phyloP scores from a whole-genome alignment of 2,888 invertebrate genomes.

The Helicoverpa assulta region DNA sequence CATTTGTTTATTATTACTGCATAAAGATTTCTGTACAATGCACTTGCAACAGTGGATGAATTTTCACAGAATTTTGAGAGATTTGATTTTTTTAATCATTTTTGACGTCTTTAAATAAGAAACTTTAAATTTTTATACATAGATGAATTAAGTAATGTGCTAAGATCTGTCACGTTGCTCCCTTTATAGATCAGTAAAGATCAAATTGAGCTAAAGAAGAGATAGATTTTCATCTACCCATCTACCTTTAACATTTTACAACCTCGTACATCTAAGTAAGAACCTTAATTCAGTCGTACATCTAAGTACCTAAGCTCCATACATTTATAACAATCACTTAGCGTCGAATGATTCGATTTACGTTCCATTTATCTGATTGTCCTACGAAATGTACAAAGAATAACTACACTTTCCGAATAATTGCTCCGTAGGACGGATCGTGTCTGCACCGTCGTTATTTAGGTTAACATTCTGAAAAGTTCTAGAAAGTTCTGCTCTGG shows the following conservation, averaged over 20 bases:
- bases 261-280: neutral
- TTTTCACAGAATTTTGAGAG: too few relatives aligned
- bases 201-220: neutral
- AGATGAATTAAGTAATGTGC: too few relatives aligned
- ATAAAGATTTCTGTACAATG: slow-evolving; percentile 4
- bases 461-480: slow-evolving; percentile 42
- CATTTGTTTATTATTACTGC: slow-evolving; percentile 18
- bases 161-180: neutral
- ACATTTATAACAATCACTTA: slow-evolving; percentile 32
- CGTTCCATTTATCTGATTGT: slow-evolving; percentile 66
- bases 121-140: too few relatives aligned
- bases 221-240: neutral
- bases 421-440: slow-evolving; percentile 58
- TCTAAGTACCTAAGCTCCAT: slow-evolving; percentile 5
- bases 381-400: slow-evolving; percentile 44
- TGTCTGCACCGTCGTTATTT: slow-evolving; percentile 33
- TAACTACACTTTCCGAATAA: slow-evolving; percentile 60
- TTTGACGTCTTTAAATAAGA: too few relatives aligned
- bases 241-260: slow-evolving; percentile 15
- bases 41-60: slow-evolving; percentile 1
- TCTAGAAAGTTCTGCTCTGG: slow-evolving; percentile 28
- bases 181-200: neutral
- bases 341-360: slow-evolving; percentile 62
- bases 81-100: too few relatives aligned
- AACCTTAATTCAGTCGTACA: slow-evolving; percentile 6